phyloP scores from a whole-genome alignment of 2,113 vertebrate species.

The Erythrocebus patas region DNA sequence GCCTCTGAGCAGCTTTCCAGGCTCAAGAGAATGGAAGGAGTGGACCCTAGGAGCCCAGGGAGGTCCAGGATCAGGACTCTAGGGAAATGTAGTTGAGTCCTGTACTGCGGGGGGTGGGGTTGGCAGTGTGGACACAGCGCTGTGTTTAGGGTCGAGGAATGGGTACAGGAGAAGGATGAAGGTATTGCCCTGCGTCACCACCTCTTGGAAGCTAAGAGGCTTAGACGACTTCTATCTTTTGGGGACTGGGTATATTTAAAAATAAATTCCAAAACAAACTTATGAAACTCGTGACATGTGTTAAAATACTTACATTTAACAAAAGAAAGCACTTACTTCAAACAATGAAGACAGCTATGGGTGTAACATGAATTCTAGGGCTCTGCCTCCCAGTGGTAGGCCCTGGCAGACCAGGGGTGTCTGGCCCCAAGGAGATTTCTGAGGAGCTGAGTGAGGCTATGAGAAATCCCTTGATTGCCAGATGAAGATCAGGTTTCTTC shows the following conservation, averaged over 20 bases:
- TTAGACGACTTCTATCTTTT: neutral
- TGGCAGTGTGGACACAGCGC: neutral
- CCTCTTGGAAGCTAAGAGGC: neutral
- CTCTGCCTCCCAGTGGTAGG: neutral
- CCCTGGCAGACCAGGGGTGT: neutral
- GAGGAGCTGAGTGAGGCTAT: neutral
- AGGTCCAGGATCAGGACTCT: neutral
- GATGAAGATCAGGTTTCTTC: neutral
- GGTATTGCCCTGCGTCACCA: neutral
- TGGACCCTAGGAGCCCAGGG: neutral
- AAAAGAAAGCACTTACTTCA: neutral
- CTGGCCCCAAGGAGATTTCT: neutral
- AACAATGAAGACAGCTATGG: neutral
- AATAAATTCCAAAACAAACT: conserved; percentile 50
- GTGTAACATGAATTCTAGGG: neutral
- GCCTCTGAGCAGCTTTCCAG: neutral
- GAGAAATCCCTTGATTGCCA: neutral
- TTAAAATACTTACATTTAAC: conserved; percentile 28
- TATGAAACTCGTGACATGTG: conserved; percentile 18
- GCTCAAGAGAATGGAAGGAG: neutral
- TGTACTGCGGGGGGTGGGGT: neutral
- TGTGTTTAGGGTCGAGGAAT: neutral
- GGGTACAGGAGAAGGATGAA: neutral
- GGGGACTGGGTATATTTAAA: neutral
- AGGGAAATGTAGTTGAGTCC: neutral